Evolutionary conservation across 2,797 vertebrate species (phyloP).

Genomic region (Lepilemur septentrionalis): DNA sequence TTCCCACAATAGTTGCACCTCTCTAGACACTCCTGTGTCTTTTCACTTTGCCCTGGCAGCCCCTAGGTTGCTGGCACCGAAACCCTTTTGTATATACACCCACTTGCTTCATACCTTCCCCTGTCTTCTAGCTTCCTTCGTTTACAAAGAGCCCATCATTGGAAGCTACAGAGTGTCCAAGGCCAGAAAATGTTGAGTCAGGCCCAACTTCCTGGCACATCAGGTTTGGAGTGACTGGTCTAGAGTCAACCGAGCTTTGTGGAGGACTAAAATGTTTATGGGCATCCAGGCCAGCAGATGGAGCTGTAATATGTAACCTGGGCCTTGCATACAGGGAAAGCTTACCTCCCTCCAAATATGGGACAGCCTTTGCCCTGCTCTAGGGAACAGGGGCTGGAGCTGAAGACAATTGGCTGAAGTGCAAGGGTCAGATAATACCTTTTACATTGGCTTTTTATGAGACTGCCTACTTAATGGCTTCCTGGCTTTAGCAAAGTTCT

Average conservation of each 20-base stretch:
- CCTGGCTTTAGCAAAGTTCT: slow-evolving; percentile 23
- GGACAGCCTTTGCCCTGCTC: not conserved
- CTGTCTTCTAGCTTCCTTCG: slow-evolving; percentile 10
- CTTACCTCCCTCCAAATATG: not conserved
- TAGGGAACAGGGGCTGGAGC: not conserved
- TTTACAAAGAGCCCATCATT: not conserved
- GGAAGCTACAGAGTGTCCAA: not conserved
- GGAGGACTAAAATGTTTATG: not conserved
- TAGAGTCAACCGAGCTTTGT: not conserved
- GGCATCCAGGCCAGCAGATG: not conserved
- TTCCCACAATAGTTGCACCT: not conserved
- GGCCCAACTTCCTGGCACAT: not conserved
- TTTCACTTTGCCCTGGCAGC: not conserved
- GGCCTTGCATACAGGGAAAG: not conserved
- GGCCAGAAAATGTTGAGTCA: not conserved
- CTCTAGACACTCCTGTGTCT: not conserved
- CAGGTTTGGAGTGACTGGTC: not conserved
- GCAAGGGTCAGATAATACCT: not conserved
- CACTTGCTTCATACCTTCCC: not conserved
- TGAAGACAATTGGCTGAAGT: not conserved
- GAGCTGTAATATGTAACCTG: not conserved
- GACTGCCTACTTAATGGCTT: not conserved
- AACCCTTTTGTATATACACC: not conserved
- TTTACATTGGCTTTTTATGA: not conserved
- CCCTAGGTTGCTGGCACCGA: not conserved